Evolutionary conservation across 2,113 vertebrate species (phyloP).

Genomic region (Tautogolabrus adspersus): DNA sequence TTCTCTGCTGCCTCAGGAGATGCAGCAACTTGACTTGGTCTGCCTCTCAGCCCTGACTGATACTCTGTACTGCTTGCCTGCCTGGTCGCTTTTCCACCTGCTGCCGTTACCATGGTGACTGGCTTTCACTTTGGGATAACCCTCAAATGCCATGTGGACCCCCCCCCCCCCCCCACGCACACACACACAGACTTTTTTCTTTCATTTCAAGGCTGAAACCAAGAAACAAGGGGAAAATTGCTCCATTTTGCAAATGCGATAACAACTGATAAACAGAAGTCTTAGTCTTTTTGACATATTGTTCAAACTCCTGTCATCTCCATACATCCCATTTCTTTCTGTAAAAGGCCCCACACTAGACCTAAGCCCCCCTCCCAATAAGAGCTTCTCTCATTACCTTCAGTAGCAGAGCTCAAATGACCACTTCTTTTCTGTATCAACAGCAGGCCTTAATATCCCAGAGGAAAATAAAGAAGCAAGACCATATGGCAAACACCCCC

Average conservation of each 20-base stretch:
- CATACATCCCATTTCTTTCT: constrained; percentile 3
- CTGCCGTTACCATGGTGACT: constrained; percentile 74
- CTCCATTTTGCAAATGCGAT: constrained; percentile 48
- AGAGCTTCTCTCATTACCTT: constrained; percentile 35
- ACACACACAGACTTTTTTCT: not conserved
- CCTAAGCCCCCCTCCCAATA: not conserved
- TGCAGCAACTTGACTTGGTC: constrained; percentile 16
- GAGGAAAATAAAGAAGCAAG: constrained; percentile 40
- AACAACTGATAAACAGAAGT: constrained; percentile 13
- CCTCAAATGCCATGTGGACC: constrained; percentile 24
- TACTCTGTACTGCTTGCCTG: constrained; percentile 22
- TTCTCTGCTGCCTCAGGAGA: constrained; percentile 37
- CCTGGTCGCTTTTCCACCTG: constrained; percentile 64
- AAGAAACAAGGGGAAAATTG: constrained; percentile 38
- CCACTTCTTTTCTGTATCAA: constrained; percentile 30
- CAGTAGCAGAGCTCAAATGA: constrained; percentile 38
- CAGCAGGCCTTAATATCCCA: constrained; percentile 47
- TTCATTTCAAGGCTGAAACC: constrained; percentile 34
- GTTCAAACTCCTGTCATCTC: not conserved
- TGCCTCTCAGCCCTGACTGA: constrained; percentile 46
- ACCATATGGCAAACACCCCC: constrained; percentile 36
- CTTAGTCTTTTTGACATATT: not conserved
- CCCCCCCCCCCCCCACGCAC: too few species aligned
- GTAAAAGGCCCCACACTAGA: constrained; percentile 7
- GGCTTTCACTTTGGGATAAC: constrained; percentile 56